Evolutionary conservation across 2,113 vertebrate genomes (phyloP).

Genomic region (Thinocorus orbignyianus): DNA sequence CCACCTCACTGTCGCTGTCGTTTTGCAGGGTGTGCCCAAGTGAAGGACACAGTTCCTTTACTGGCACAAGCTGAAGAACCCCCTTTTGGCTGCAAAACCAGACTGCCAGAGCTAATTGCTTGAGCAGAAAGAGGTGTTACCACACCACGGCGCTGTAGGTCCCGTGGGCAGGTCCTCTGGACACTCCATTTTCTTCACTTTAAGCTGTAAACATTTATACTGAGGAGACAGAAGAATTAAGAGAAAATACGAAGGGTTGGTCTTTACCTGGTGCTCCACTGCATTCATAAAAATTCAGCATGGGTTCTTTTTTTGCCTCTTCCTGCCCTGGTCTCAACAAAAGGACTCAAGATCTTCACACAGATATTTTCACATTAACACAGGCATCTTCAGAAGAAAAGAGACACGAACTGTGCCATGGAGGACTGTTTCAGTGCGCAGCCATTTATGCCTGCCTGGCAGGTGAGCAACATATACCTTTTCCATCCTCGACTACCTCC

Average conservation of each 20-base stretch:
- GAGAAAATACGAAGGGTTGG: background rate
- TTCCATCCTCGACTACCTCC: background rate
- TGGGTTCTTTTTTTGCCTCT: background rate
- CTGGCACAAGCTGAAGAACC: background rate
- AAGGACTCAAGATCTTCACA: background rate
- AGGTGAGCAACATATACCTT: background rate
- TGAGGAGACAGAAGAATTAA: background rate
- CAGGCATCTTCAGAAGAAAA: background rate
- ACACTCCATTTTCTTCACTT: background rate
- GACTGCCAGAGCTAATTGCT: background rate
- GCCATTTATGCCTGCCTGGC: background rate
- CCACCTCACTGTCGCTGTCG: background rate
- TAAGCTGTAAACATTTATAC: no score
- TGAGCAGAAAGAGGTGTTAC: background rate
- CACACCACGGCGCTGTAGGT: background rate
- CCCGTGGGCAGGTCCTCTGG: background rate
- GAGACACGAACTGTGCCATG: background rate
- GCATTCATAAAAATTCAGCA: background rate
- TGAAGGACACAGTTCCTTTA: background rate
- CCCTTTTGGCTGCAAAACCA: background rate
- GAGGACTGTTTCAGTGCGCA: background rate
- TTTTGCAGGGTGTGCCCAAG: background rate
- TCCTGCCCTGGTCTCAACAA: background rate
- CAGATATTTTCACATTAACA: background rate
- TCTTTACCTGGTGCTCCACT: background rate